Evolutionary conservation across 1,140 invertebrate genomes (phyloP).

Genomic region (Musca vetustissima): DNA sequence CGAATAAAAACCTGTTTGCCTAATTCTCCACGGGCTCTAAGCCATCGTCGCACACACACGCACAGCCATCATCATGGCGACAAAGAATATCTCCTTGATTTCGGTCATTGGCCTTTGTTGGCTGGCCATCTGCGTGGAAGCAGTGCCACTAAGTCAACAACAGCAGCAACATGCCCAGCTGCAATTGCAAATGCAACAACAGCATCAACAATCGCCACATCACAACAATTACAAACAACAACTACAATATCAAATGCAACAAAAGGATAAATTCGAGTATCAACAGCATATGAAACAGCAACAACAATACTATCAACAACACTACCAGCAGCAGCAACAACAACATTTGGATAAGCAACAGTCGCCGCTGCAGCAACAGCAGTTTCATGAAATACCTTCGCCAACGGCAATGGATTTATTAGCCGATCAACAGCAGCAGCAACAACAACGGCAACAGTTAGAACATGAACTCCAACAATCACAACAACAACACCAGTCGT

Average conservation of each 20-base stretch:
- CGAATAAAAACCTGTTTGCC: too few species aligned
- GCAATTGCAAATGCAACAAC: background rate
- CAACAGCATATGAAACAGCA: slow-evolving; percentile 14
- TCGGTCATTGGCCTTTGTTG: background rate
- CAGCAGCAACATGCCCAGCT: background rate
- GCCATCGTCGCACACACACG: too few species aligned
- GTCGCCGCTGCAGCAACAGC: background rate
- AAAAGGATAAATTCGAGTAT: background rate
- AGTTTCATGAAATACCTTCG: background rate
- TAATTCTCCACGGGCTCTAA: too few species aligned
- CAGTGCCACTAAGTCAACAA: background rate
- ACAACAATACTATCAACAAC: slow-evolving; percentile 9
- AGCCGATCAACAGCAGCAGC: background rate
- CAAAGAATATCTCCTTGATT: too few species aligned
- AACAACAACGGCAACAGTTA: background rate
- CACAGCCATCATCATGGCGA: too few species aligned
- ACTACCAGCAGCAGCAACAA: background rate
- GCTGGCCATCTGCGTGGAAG: background rate
- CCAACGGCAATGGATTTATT: background rate
- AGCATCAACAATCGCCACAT: background rate
- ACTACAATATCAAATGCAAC: background rate
- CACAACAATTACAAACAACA: slow-evolving; percentile 5
- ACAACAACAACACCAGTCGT: background rate
- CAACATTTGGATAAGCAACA: background rate
- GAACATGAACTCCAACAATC: too few species aligned